A percentile compares a stretch with the other conserved stretches of the same genome.
Evolutionary conservation across 2,888 invertebrate species (phyloP).

Genomic region (Agrotis segetum): DNA sequence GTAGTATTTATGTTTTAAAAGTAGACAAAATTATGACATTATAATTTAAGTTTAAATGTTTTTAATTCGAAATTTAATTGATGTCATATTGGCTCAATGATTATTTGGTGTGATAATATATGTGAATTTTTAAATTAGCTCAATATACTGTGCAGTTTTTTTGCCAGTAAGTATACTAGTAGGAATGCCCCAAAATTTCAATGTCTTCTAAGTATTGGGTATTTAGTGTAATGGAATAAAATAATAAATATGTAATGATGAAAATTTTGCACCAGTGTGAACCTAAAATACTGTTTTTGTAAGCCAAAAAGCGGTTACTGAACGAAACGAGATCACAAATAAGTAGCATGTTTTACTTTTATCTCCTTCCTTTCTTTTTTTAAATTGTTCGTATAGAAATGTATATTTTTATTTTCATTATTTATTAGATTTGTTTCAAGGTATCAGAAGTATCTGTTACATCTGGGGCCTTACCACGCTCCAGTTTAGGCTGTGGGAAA

Average conservation of each 20-base stretch:
- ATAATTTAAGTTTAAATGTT: constrained; percentile 29
- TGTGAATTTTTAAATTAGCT: constrained; percentile 25
- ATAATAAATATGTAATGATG: constrained; percentile 28
- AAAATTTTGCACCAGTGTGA: constrained; percentile 74
- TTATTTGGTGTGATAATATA: constrained; percentile 42
- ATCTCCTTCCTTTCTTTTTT: too few relatives aligned
- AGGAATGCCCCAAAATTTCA: constrained; percentile 47
- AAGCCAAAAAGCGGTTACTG: not conserved
- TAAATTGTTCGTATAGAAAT: too few relatives aligned
- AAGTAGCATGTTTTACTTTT: too few relatives aligned
- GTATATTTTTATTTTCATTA: too few relatives aligned
- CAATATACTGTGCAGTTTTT: constrained; percentile 65
- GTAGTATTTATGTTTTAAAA: not conserved
- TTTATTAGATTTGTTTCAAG: too few relatives aligned
- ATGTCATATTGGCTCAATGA: constrained; percentile 43
- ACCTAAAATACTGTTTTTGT: constrained; percentile 47
- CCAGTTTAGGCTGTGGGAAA: too few relatives aligned
- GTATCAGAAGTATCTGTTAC: too few relatives aligned
- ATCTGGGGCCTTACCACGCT: too few relatives aligned
- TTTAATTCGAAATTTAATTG: constrained; percentile 33
- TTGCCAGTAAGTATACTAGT: constrained; percentile 60
- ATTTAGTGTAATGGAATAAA: constrained; percentile 46
- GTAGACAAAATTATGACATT: constrained; percentile 14
- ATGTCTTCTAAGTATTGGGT: constrained; percentile 35
- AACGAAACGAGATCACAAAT: too few relatives aligned